Conservation (phyloP, 2,113 vertebrate species). For the Zosterops hypoxanthus region DNA sequence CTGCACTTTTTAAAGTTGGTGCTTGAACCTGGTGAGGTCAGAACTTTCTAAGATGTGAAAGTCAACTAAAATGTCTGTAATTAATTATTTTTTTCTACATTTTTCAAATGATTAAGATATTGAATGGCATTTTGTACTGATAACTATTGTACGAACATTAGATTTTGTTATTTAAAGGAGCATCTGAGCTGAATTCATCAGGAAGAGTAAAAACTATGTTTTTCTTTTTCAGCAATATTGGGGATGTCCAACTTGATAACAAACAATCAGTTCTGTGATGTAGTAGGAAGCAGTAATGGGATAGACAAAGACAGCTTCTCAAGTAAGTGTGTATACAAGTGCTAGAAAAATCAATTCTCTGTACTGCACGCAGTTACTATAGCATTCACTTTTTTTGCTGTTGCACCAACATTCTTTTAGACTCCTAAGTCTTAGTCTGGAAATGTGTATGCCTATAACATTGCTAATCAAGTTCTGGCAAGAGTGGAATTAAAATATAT, state of each 20-base stretch:
- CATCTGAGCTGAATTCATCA: not conserved
- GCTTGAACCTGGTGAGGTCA: not conserved
- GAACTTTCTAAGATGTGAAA: not conserved
- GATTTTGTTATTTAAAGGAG: not conserved
- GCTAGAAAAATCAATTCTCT: not conserved
- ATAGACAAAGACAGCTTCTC: conserved; percentile 79
- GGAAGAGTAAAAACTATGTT: not conserved
- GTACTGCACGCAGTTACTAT: not conserved
- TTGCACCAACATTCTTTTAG: not conserved
- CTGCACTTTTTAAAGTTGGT: not conserved
- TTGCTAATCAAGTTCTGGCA: not conserved
- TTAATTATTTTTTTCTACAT: not conserved
- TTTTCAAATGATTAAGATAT: not conserved
- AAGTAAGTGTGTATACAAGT: conserved; percentile 66
- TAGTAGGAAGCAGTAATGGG: conserved; percentile 77
- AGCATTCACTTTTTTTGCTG: not conserved
- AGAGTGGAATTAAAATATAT: not conserved
- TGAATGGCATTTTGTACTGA: not conserved
- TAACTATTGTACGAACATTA: not conserved
- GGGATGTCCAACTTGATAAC: conserved; percentile 94
- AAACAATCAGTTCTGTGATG: conserved; percentile 83
- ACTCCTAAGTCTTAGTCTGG: not conserved
- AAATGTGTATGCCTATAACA: not conserved
- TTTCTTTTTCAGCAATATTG: conserved; percentile 86
- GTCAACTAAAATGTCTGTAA: not conserved